Conservation (phyloP, 2,888 invertebrate genomes). For the Parnassius mnemosyne region DNA sequence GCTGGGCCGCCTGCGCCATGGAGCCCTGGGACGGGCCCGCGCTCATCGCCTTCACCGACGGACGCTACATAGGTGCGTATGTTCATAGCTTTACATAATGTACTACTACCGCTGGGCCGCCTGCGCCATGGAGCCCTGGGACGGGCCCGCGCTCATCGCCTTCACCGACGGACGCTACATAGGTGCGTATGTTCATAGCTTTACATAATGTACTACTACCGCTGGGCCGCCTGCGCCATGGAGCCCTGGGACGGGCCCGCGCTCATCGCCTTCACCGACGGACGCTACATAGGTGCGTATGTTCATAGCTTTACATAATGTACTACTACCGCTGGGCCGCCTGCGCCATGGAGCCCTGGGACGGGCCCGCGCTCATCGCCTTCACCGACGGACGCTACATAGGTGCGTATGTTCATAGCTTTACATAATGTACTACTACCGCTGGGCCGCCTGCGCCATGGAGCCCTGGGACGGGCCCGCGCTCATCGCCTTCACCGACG, state of each 20-base stretch:
- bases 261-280: conserved; percentile 97
- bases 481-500: conserved; percentile 97
- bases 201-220: conserved; percentile 86
- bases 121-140: conserved; percentile 99
- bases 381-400: conserved; percentile 99
- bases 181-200: conserved; percentile 69
- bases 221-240: conserved; percentile 98
- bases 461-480: conserved; percentile 99
- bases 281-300: conserved; percentile 91
- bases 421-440: conserved; percentile 86
- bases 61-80: conserved; percentile 91
- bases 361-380: conserved; percentile 97
- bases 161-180: conserved; percentile 99
- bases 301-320: neutral
- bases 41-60: conserved; percentile 97
- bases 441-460: conserved; percentile 98
- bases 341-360: conserved; percentile 99
- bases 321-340: conserved; percentile 98
- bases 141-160: conserved; percentile 97
- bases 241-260: conserved; percentile 99
- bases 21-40: conserved; percentile 99
- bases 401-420: conserved; percentile 69
- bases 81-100: neutral
- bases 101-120: conserved; percentile 99
- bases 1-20: conserved; percentile 98